A percentile compares a stretch with the other conserved stretches of the same genome.
These are phyloP conservation scores for Lepus europaeus DNA, from an alignment of 2,113 vertebrate genomes.

Conservation along the genomic window DNA sequence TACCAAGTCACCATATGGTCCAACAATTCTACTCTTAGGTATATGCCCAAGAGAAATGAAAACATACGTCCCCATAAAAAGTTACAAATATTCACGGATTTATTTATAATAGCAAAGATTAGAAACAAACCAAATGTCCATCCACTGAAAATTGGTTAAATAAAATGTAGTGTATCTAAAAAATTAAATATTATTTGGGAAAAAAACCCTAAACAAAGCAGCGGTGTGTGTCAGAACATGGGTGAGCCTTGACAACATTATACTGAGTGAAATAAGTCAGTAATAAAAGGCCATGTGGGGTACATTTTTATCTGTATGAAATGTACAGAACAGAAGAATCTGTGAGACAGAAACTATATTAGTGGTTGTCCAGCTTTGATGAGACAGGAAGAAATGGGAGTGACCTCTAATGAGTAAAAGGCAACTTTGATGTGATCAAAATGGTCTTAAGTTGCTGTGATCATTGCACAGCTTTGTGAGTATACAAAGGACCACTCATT, in stretches of 20 bases:
- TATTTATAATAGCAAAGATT: not conserved
- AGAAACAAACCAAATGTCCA: not conserved
- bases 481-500: constrained; percentile 1
- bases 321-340: not conserved
- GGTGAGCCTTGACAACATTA: not conserved
- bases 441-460: not conserved
- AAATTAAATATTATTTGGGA: not conserved
- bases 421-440: not conserved
- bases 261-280: not conserved
- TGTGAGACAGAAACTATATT: too few relatives aligned
- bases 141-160: not conserved
- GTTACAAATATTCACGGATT: not conserved
- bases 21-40: not conserved
- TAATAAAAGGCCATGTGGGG: not conserved
- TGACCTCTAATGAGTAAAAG: not conserved
- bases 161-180: not conserved
- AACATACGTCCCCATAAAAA: not conserved
- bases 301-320: not conserved
- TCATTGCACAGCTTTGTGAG: not conserved
- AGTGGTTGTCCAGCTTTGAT: too few relatives aligned
- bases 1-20: too few relatives aligned
- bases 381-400: too few relatives aligned
- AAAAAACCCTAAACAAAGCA: too few relatives aligned
- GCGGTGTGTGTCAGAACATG: not conserved
- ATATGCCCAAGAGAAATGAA: not conserved